A percentile compares a stretch with the other conserved stretches of the same genome.
Evolutionary conservation across 2,888 invertebrate species (phyloP).

Genomic region (Callyntrura guangdongensis): DNA sequence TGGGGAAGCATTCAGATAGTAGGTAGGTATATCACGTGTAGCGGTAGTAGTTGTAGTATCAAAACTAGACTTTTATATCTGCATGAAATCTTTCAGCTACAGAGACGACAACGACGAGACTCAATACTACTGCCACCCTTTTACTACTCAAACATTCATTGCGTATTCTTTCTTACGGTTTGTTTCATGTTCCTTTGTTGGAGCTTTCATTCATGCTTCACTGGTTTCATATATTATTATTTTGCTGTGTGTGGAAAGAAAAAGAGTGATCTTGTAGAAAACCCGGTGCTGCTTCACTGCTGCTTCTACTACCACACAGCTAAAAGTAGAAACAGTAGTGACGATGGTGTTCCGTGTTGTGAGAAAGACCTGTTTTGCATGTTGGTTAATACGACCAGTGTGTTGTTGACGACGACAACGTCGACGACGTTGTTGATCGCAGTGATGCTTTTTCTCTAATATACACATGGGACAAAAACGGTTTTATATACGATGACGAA

Average conservation of each 20-base stretch:
- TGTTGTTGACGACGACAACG: slow-evolving; percentile 7
- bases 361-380: slow-evolving; percentile 1
- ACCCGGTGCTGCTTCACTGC: slow-evolving; percentile 3
- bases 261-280: slow-evolving; percentile 64
- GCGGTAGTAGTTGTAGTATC: not conserved
- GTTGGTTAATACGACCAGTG: not conserved
- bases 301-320: not conserved
- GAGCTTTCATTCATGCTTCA: slow-evolving; percentile 77
- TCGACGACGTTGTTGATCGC: not conserved
- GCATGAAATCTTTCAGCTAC: not conserved
- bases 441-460: slow-evolving; percentile 19
- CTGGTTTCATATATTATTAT: slow-evolving; percentile 75
- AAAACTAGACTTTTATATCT: not conserved
- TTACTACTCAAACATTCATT: slow-evolving; percentile 48
- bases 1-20: not conserved
- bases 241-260: slow-evolving; percentile 52
- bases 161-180: slow-evolving; percentile 64
- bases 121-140: slow-evolving; percentile 7
- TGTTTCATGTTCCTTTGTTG: slow-evolving; percentile 73
- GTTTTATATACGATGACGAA: slow-evolving; percentile 2
- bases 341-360: slow-evolving; percentile 13
- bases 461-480: slow-evolving; percentile 17
- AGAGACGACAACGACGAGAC: not conserved
- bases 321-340: slow-evolving; percentile 23
- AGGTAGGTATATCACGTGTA: not conserved